Percentiles rank a stretch among this genome's conserved stretches.
Evolutionary conservation across 2,888 invertebrate species (phyloP).

Genomic region (Luffia ferchaultella): DNA sequence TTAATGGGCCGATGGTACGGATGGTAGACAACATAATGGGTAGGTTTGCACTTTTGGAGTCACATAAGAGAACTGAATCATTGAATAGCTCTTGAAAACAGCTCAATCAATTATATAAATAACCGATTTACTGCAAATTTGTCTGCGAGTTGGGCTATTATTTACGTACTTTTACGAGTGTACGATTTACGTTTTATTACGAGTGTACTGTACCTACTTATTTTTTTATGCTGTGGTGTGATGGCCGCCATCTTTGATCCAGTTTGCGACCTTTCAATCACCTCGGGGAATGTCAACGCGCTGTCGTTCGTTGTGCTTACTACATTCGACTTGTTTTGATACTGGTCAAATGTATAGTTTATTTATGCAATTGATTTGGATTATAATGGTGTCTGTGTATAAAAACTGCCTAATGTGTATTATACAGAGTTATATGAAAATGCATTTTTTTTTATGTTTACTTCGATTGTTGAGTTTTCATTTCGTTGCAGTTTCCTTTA

Average conservation of each 20-base stretch:
- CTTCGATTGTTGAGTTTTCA: not conserved
- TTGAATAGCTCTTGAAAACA: too few species aligned
- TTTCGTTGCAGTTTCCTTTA: not conserved
- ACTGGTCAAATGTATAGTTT: not conserved
- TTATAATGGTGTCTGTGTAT: not conserved
- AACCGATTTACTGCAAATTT: not conserved
- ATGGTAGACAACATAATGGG: too few species aligned
- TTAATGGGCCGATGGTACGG: too few species aligned
- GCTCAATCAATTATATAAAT: not conserved
- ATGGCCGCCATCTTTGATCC: conserved; percentile 18
- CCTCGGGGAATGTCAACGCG: conserved; percentile 29
- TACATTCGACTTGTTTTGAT: not conserved
- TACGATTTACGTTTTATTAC: not conserved
- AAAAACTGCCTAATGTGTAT: not conserved
- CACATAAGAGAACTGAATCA: too few species aligned
- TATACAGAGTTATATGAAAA: not conserved
- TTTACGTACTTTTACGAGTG: not conserved
- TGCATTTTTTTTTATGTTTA: not conserved
- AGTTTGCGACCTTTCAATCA: conserved; percentile 36
- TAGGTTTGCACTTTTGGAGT: too few species aligned
- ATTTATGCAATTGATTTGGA: not conserved
- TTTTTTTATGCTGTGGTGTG: conserved; percentile 10
- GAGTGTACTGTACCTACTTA: conserved; percentile 25
- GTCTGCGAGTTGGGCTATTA: not conserved
- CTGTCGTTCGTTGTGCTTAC: not conserved